Percentiles rank a stretch among this genome's conserved stretches.
Evolutionary conservation across 35 echinoderm and acorn worm genomes (phyloP).

Genomic region (Lytechinus pictus): DNA sequence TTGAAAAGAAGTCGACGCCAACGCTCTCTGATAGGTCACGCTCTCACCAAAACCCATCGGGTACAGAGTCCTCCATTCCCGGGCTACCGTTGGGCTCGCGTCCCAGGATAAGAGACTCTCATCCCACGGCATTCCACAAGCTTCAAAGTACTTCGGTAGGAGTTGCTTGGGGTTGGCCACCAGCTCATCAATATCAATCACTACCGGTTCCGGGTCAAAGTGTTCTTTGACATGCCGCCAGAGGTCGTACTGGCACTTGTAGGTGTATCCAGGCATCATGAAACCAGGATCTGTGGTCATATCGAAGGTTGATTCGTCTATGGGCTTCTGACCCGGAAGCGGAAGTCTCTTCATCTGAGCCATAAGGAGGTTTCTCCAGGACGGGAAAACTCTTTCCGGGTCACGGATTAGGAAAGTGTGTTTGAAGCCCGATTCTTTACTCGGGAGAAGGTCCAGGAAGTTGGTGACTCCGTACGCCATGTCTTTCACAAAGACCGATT

Average conservation of each 20-base stretch:
- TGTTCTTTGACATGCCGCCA: conserved; percentile 59
- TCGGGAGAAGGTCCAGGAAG: conserved; percentile 2
- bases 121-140: conserved; percentile 61
- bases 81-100: neutral
- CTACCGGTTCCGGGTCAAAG: conserved; percentile 42
- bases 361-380: conserved; percentile 44
- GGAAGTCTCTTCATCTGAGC: conserved; percentile 11
- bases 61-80: conserved; percentile 34
- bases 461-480: conserved; percentile 62
- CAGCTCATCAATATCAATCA: conserved; percentile 67
- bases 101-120: conserved; percentile 51
- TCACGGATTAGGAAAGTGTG: conserved; percentile 71
- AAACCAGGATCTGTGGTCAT: neutral
- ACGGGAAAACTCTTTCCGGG: conserved; percentile 57
- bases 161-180: conserved; percentile 39
- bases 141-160: conserved; percentile 66
- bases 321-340: neutral
- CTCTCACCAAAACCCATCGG: neutral
- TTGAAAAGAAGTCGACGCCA: neutral
- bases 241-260: conserved; percentile 59
- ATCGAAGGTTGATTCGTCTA: neutral
- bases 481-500: conserved; percentile 63
- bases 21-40: conserved; percentile 15
- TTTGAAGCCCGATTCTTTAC: conserved; percentile 8
- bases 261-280: conserved; percentile 43